These are phyloP conservation scores for Drosophila borealis DNA, from an alignment of 2,888 invertebrate species.

Conservation along the genomic window DNA sequence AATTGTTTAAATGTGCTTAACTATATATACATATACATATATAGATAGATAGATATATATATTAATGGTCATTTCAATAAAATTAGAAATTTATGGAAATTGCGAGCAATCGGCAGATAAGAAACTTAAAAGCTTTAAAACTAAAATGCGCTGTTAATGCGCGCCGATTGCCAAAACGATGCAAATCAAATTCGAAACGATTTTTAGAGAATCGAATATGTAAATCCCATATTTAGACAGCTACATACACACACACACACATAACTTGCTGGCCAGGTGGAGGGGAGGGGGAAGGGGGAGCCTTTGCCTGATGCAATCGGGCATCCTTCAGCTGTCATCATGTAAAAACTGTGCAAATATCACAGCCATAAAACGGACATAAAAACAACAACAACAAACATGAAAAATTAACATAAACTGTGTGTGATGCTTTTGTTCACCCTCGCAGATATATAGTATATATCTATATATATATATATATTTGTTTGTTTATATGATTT, in stretches of 20 bases:
- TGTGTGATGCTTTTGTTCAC: constrained; percentile 28
- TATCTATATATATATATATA: background rate
- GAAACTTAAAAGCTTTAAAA: constrained; percentile 78
- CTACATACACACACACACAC: background rate
- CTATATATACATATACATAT: background rate
- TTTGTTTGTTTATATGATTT: constrained; percentile 24
- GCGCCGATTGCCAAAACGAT: constrained; percentile 53
- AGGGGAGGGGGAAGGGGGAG: background rate
- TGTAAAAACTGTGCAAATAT: constrained; percentile 60
- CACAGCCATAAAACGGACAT: constrained; percentile 41
- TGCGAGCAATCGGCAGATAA: constrained; percentile 58
- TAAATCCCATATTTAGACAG: constrained; percentile 23
- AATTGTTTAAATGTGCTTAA: background rate
- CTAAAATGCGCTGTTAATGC: constrained; percentile 78
- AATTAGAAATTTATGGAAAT: constrained; percentile 82
- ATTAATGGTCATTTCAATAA: constrained; percentile 72
- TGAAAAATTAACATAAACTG: constrained; percentile 77
- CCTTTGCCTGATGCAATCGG: constrained; percentile 40
- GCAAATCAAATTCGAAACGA: constrained; percentile 45
- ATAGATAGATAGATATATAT: constrained; percentile 22
- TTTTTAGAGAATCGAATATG: constrained; percentile 45
- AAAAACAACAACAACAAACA: constrained; percentile 48
- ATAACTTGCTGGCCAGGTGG: constrained; percentile 1
- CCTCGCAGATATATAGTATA: background rate
- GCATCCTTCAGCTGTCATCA: constrained; percentile 63